Evolutionary conservation across 2,888 invertebrate species (phyloP).

Genomic region (Dione vanillae): DNA sequence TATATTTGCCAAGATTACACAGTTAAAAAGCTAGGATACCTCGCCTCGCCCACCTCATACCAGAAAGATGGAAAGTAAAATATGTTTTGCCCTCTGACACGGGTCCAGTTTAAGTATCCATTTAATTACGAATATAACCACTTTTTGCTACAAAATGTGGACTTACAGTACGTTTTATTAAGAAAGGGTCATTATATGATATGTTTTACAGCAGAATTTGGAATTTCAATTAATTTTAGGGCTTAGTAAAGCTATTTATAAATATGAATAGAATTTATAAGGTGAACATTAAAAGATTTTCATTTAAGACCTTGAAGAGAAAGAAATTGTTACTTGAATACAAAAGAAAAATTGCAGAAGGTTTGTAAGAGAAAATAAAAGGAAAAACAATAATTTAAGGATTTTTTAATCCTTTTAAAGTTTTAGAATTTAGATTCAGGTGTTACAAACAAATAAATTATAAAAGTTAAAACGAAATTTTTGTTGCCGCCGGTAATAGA

Average conservation of each 20-base stretch:
- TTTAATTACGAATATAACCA: conserved; percentile 34
- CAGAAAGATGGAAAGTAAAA: conserved; percentile 27
- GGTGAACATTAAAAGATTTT: neutral
- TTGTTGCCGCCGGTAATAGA: no score
- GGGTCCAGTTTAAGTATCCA: conserved; percentile 36
- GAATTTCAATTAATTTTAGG: conserved; percentile 23
- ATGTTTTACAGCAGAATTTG: conserved; percentile 10
- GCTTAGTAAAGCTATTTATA: conserved; percentile 20
- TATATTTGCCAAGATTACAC: conserved; percentile 5
- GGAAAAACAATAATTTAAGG: neutral
- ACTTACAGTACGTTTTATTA: conserved; percentile 14
- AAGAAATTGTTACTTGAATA: neutral
- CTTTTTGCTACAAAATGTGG: conserved; percentile 36
- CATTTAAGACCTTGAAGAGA: no score
- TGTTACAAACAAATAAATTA: no score
- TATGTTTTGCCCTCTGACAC: conserved; percentile 35
- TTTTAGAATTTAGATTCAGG: no score
- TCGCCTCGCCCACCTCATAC: conserved; percentile 5
- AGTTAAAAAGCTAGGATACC: conserved; percentile 18
- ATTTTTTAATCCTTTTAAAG: no score
- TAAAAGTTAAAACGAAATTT: no score
- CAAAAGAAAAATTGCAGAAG: neutral
- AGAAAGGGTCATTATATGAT: conserved; percentile 23
- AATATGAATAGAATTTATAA: neutral
- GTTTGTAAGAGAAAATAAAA: neutral